Evolutionary conservation across 2,113 vertebrate species (phyloP), one percentile per base, ranked within the genome.

Genomic region (Anarrhichthys ocellatus): DNA sequence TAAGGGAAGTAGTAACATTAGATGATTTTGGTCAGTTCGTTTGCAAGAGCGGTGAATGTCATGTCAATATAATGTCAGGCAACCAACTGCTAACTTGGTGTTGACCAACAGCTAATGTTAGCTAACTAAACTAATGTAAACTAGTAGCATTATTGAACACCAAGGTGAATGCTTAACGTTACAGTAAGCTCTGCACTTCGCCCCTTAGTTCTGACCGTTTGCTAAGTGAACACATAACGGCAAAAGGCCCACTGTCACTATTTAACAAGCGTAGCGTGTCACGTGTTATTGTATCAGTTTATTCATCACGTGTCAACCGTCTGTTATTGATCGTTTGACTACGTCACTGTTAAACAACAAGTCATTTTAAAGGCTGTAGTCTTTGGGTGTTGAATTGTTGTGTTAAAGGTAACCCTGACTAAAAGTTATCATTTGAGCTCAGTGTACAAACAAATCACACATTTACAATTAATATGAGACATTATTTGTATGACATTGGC

Each of bases 101-200:
- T 22, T 3, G 46, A n/a, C 9, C 13, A 5, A 11, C 56, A 73
- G 48, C 22, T 29, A 63, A 36, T 29, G 58, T 5, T 63, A 69
- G 34, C 15, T 13, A 20, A 56, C 78, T 11, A 80, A 59, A 71
- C 74, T 63, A 32, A 27, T 27, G 52, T 24, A 34, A 9, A 17
- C 44, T 32, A n/a, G 50, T 65, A 48, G 42, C 8, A 44, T 44
- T 44, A 38, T 9, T 54, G 3, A 34, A 34, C 34, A 34, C 34
- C 34, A 4, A 5, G 34, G 34, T 34, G 22, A 36, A 11, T 59
- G 0, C 18, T 59, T 18, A 17, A 34, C 27, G 66, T 67, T 9
- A 27, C 14, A 36, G 1, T 1, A 0, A 5, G 0, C 1, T 38
- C 8, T 8, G 34, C 20, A 56, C 20, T 44, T 52, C 24, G 13